Conservation (phyloP, 1,140 invertebrate genomes). For the Aethina tumida region DNA sequence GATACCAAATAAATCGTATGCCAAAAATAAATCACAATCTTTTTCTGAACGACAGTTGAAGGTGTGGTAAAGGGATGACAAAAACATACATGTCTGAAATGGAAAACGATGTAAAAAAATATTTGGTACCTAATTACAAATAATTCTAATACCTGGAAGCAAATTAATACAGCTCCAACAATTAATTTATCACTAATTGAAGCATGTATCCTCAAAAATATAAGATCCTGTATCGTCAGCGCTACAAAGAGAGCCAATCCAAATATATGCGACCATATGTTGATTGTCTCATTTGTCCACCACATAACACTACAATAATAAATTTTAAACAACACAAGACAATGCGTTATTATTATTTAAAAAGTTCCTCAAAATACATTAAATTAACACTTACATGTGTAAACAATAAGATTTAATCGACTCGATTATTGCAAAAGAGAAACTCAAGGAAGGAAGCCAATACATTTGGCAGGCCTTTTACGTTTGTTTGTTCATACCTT, state of each 20-base stretch:
- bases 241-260: slow-evolving; percentile 82
- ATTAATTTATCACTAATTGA: slow-evolving; percentile 74
- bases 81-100: slow-evolving; percentile 82
- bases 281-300: slow-evolving; percentile 96
- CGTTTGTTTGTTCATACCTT: slow-evolving; percentile 58
- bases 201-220: slow-evolving; percentile 66
- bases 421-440: not conserved
- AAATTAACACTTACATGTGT: not conserved
- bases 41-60: slow-evolving; percentile 86
- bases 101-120: slow-evolving; percentile 7
- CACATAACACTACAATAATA: slow-evolving; percentile 70
- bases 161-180: slow-evolving; percentile 68
- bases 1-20: slow-evolving; percentile 88
- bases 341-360: not conserved
- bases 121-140: not conserved
- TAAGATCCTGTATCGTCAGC: slow-evolving; percentile 75
- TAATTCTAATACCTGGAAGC: slow-evolving; percentile 61
- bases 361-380: not conserved
- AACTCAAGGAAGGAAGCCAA: not conserved
- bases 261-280: slow-evolving; percentile 93
- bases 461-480: not conserved
- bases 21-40: slow-evolving; percentile 78
- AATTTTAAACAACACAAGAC: slow-evolving; percentile 7
- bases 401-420: not conserved
- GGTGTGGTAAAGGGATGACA: slow-evolving; percentile 88